Evolutionary conservation across 2,888 invertebrate species (phyloP).

Genomic region (Drymonia ruficornis): DNA sequence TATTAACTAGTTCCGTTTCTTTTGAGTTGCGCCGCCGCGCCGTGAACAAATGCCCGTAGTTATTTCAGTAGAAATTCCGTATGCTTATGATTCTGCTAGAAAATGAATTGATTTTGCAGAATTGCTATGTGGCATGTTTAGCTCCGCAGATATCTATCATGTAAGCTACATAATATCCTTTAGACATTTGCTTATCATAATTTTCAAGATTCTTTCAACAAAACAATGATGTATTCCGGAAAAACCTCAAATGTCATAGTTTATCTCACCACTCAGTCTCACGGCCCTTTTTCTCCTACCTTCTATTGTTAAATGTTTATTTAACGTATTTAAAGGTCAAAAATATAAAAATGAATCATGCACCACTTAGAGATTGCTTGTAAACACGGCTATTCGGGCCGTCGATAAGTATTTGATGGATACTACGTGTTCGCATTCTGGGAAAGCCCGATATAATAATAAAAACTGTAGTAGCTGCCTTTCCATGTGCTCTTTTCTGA

Average conservation of each 20-base stretch:
- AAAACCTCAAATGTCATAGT: not conserved
- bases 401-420: constrained; percentile 6
- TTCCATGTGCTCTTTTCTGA: not conserved
- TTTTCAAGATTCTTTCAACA: not conserved
- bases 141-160: too few species aligned
- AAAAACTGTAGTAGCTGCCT: not conserved
- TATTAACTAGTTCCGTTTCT: too few species aligned
- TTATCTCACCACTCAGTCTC: not conserved
- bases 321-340: not conserved
- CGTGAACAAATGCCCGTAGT: too few species aligned
- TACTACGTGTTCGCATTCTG: constrained; percentile 15
- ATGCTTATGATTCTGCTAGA: too few species aligned
- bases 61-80: too few species aligned
- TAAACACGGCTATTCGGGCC: constrained; percentile 9
- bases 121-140: too few species aligned
- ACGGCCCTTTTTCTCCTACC: not conserved
- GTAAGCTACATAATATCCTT: too few species aligned
- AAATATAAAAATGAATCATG: not conserved
- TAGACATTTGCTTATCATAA: too few species aligned
- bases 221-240: not conserved
- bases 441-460: constrained; percentile 16
- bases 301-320: not conserved
- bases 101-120: too few species aligned
- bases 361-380: constrained; percentile 1
- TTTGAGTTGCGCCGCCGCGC: too few species aligned